Evolutionary conservation across 2,113 vertebrate genomes (phyloP).

Genomic region (Thryonomys swinderianus): DNA sequence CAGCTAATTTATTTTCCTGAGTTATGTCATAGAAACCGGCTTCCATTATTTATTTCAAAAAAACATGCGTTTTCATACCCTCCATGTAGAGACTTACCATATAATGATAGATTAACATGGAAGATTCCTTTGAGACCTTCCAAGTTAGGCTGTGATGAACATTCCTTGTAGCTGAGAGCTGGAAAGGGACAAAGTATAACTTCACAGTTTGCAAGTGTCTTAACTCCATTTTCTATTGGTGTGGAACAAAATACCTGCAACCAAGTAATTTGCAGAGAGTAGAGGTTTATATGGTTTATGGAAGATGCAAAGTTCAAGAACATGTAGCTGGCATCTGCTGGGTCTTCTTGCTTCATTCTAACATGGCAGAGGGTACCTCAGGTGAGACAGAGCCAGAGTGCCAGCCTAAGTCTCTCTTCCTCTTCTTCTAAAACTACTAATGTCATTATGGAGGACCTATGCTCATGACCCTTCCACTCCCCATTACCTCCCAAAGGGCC

Average conservation of each 20-base stretch:
- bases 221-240: background rate
- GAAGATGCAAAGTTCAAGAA: background rate
- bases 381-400: background rate
- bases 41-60: constrained; percentile 57
- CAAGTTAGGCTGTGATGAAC: background rate
- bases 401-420: background rate
- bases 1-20: constrained; percentile 55
- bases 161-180: background rate
- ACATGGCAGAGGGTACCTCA: background rate
- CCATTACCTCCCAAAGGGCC: background rate
- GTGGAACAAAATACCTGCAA: background rate
- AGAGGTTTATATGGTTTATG: background rate
- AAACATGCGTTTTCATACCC: constrained; percentile 25
- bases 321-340: background rate
- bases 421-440: background rate
- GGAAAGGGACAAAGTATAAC: background rate
- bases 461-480: background rate
- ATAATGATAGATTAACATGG: constrained; percentile 44
- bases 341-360: background rate
- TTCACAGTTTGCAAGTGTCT: background rate
- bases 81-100: constrained; percentile 24
- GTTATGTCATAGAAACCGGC: constrained; percentile 41
- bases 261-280: background rate
- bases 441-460: background rate
- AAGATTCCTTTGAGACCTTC: constrained; percentile 28